Percentiles rank a stretch among this genome's conserved stretches.
Conservation (phyloP, 2,113 vertebrate genomes). For the Pelecanus crispus region DNA sequence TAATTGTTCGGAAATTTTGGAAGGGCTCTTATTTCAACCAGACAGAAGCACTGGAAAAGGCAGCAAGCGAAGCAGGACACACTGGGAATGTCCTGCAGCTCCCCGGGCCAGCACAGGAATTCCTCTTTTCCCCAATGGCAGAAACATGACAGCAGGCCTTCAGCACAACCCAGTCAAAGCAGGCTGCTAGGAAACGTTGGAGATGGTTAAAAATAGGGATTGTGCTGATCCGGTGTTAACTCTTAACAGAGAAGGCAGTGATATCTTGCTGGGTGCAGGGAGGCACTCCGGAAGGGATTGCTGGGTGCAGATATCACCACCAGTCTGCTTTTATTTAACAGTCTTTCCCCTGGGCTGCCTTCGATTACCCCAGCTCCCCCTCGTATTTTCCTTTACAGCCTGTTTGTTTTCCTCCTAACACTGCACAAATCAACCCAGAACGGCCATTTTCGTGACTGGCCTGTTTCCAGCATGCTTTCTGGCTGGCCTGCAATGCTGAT, state of each 20-base stretch:
- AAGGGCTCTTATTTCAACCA: neutral
- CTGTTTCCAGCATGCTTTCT: neutral
- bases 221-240: neutral
- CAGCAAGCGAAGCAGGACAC: neutral
- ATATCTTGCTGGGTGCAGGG: neutral
- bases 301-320: neutral
- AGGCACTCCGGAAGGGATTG: neutral
- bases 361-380: neutral
- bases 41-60: neutral
- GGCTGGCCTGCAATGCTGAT: neutral
- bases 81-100: neutral
- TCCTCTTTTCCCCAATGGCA: constrained; percentile 23
- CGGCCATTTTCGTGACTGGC: neutral
- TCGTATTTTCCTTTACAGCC: neutral
- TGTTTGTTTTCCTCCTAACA: neutral
- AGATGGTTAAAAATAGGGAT: neutral
- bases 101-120: neutral
- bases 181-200: neutral
- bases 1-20: neutral
- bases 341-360: neutral
- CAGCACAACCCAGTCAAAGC: neutral
- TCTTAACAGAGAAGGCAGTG: neutral
- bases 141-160: neutral
- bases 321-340: neutral
- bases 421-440: neutral